These are phyloP conservation scores for Embiotoca jacksoni DNA, from an alignment of 2,113 vertebrate genomes.

Conservation along the genomic window DNA sequence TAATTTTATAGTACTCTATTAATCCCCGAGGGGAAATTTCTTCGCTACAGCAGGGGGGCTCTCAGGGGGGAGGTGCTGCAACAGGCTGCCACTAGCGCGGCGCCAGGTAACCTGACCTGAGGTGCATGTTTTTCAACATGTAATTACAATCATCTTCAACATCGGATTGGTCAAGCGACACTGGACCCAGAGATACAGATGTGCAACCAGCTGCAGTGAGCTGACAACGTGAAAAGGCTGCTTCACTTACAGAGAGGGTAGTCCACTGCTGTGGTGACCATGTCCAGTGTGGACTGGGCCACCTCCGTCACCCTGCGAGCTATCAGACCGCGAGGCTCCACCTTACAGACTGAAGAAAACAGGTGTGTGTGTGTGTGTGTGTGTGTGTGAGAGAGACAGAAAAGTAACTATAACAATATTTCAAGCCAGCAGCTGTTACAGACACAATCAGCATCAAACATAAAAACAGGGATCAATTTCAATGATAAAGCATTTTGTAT, in stretches of 20 bases:
- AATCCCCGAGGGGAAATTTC: too few species aligned
- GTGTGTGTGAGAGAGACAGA: background rate
- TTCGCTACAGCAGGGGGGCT: too few species aligned
- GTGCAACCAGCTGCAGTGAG: background rate
- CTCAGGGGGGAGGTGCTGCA: too few species aligned
- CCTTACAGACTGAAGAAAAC: constrained; percentile 64
- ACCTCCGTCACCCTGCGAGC: constrained; percentile 87
- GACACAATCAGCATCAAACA: background rate
- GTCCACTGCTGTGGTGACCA: constrained; percentile 85
- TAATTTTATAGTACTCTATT: too few species aligned
- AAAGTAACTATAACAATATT: background rate
- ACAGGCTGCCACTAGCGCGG: too few species aligned
- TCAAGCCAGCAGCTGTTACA: too few species aligned
- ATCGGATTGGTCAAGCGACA: background rate
- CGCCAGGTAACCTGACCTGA: too few species aligned
- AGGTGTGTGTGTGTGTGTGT: background rate
- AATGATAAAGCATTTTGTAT: too few species aligned
- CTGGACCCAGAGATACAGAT: background rate
- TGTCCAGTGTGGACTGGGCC: constrained; percentile 85
- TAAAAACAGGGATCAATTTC: too few species aligned
- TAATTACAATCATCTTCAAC: too few species aligned
- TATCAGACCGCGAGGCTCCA: constrained; percentile 82
- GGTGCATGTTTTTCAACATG: too few species aligned
- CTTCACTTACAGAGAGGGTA: constrained; percentile 86
- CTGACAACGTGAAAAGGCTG: background rate